Evolutionary conservation across 2,888 invertebrate species (phyloP).

Genomic region (Agriopis marginaria): DNA sequence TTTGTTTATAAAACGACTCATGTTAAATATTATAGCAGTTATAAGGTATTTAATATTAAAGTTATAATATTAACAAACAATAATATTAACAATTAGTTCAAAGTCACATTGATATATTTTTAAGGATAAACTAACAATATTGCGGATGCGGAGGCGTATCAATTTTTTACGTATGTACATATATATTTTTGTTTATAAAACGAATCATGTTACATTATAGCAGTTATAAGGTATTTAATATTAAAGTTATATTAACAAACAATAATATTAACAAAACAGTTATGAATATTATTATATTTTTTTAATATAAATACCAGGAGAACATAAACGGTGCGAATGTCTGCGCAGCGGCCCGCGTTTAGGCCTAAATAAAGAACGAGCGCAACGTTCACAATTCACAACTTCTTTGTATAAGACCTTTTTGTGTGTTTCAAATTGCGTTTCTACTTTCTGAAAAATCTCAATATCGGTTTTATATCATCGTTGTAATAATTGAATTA

Average conservation of each 20-base stretch:
- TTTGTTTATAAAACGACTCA: too few relatives aligned
- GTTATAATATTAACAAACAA: not conserved
- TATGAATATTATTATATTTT: constrained; percentile 43
- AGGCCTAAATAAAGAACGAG: constrained; percentile 54
- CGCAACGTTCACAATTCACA: too few relatives aligned
- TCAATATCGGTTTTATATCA: too few relatives aligned
- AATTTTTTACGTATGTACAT: not conserved
- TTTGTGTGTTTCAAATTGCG: too few relatives aligned
- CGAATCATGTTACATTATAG: not conserved
- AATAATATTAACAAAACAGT: constrained; percentile 28
- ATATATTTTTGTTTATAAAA: not conserved
- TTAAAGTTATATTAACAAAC: not conserved
- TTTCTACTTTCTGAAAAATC: too few relatives aligned
- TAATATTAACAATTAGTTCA: constrained; percentile 1
- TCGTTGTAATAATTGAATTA: too few relatives aligned
- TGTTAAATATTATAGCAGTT: not conserved
- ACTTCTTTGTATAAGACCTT: too few relatives aligned
- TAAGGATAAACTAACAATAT: not conserved
- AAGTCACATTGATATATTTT: not conserved
- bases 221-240: constrained; percentile 4
- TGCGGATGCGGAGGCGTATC: not conserved
- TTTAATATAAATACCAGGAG: constrained; percentile 60
- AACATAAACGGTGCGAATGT: constrained; percentile 46
- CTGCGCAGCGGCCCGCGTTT: constrained; percentile 38
- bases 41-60: constrained; percentile 3